These are phyloP conservation scores for Hipparchia sbordonii DNA, from an alignment of 2,888 invertebrate species.

Conservation along the genomic window DNA sequence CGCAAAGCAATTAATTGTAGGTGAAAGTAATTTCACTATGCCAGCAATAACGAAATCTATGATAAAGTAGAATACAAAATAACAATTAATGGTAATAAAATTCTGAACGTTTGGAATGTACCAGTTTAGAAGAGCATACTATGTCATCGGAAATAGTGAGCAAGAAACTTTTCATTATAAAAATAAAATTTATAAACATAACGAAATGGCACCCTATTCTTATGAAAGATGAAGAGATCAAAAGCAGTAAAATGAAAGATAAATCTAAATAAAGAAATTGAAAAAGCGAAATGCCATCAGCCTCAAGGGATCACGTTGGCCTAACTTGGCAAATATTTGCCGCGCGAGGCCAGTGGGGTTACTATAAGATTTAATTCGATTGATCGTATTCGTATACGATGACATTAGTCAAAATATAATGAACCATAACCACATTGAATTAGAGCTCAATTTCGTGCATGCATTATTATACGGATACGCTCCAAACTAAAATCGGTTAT, in stretches of 20 bases:
- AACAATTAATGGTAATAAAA: neutral
- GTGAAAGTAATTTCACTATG: neutral
- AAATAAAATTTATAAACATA: neutral
- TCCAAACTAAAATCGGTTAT: too few relatives aligned
- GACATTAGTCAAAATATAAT: too few relatives aligned
- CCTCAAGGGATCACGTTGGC: too few relatives aligned
- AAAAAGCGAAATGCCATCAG: too few relatives aligned
- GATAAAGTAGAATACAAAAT: neutral
- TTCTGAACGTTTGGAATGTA: neutral
- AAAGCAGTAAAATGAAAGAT: neutral
- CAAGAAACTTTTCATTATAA: neutral
- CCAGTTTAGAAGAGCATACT: neutral
- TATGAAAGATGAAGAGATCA: constrained; percentile 5
- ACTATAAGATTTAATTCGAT: too few relatives aligned
- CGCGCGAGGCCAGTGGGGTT: too few relatives aligned
- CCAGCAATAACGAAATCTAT: neutral
- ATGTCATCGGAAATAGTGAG: neutral
- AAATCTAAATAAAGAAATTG: neutral
- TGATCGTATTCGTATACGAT: too few relatives aligned
- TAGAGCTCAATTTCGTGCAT: too few relatives aligned
- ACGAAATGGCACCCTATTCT: constrained; percentile 2
- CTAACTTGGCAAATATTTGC: too few relatives aligned
- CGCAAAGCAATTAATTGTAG: neutral
- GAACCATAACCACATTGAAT: too few relatives aligned
- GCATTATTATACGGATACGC: too few relatives aligned